A percentile compares a stretch with the other conserved stretches of the same genome.
Conservation (phyloP, 1,140 invertebrate genomes). For the Anthonomus grandis region DNA sequence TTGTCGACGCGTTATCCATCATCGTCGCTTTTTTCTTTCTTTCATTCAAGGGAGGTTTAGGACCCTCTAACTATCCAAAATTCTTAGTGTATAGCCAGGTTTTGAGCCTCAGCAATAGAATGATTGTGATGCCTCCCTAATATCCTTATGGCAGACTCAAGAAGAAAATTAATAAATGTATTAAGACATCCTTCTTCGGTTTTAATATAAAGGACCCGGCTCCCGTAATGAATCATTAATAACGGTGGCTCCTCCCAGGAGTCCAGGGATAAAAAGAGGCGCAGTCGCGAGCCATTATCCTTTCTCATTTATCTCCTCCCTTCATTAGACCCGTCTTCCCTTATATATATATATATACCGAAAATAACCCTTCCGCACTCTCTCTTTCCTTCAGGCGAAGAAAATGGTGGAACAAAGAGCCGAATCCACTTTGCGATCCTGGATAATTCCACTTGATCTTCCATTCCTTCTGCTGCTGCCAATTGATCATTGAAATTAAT, state of each 20-base stretch:
- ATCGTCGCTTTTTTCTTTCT: slow-evolving; percentile 9
- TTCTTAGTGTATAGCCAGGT: neutral
- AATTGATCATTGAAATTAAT: too few species aligned
- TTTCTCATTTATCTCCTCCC: slow-evolving; percentile 26
- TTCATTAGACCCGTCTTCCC: slow-evolving; percentile 21
- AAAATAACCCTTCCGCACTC: slow-evolving; percentile 21
- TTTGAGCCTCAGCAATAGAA: neutral
- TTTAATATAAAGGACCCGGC: slow-evolving; percentile 1
- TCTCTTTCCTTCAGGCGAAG: slow-evolving; percentile 2
- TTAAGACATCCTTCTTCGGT: neutral
- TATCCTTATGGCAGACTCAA: neutral
- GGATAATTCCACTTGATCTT: too few species aligned
- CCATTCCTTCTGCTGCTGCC: too few species aligned
- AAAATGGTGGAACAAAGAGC: too few species aligned
- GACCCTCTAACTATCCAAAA: neutral
- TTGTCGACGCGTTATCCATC: slow-evolving; percentile 15
- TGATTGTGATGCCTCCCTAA: neutral
- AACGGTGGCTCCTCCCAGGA: slow-evolving; percentile 19
- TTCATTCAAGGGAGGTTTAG: neutral
- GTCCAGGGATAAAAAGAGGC: slow-evolving; percentile 19
- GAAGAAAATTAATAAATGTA: neutral
- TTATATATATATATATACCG: too few species aligned
- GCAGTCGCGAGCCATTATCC: slow-evolving; percentile 25
- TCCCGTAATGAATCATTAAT: slow-evolving; percentile 21
- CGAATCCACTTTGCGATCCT: too few species aligned